Conservation (phyloP, 2,888 invertebrate species). For the Antheraea assamensis region DNA sequence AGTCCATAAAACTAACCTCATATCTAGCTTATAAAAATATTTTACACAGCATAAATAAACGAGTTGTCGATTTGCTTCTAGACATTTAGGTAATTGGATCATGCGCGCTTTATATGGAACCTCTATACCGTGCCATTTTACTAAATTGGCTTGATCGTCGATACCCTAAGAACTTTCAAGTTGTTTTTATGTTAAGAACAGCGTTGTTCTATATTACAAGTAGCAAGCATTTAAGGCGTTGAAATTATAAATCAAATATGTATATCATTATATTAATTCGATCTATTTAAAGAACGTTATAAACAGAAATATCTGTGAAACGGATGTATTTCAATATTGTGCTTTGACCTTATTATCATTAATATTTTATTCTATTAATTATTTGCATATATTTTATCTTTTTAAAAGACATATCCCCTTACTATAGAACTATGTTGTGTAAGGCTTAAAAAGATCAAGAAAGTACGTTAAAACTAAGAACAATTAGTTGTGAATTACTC, state of each 20-base stretch:
- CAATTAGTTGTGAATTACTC: too few relatives aligned
- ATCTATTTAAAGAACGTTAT: background rate
- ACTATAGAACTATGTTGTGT: too few relatives aligned
- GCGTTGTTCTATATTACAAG: conserved; percentile 1
- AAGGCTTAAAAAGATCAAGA: too few relatives aligned
- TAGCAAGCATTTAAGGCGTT: background rate
- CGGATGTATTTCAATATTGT: background rate
- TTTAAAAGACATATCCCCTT: too few relatives aligned
- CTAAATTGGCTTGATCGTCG: background rate
- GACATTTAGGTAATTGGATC: conserved; percentile 15
- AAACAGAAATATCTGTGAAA: background rate
- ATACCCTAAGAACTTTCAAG: conserved; percentile 1
- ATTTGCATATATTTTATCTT: background rate
- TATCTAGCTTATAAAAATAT: conserved; percentile 10
- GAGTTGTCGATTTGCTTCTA: conserved; percentile 8
- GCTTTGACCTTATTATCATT: background rate
- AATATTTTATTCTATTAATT: background rate
- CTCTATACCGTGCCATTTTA: background rate
- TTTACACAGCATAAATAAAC: conserved; percentile 12
- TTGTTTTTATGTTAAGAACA: background rate
- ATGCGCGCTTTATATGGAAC: conserved; percentile 8
- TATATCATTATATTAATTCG: background rate
- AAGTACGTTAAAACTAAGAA: too few relatives aligned
- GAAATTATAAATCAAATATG: background rate
- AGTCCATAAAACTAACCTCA: background rate